Evolutionary conservation across 2,113 vertebrate species (phyloP).

Genomic region (Lycaon pictus): DNA sequence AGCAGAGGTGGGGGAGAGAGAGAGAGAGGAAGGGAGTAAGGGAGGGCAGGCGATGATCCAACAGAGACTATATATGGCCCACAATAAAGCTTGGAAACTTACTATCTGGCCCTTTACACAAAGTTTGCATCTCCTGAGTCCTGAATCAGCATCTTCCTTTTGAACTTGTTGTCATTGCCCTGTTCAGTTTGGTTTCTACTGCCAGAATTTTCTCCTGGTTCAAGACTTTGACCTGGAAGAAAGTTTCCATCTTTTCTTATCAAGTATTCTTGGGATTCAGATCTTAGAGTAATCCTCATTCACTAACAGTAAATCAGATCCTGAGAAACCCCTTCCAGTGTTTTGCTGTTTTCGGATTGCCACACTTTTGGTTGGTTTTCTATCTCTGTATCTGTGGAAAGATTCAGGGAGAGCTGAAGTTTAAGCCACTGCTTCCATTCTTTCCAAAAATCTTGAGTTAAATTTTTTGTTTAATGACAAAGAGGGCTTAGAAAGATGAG

Average conservation of each 20-base stretch:
- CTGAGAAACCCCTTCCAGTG: not conserved
- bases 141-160: not conserved
- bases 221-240: not conserved
- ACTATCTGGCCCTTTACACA: not conserved
- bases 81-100: not conserved
- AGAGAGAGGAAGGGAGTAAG: not conserved
- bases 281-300: rapidly evolving
- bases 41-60: not conserved
- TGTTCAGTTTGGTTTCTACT: not conserved
- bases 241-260: not conserved
- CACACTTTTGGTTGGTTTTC: not conserved
- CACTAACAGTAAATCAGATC: not conserved
- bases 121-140: not conserved
- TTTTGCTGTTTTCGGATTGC: not conserved
- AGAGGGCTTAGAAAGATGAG: not conserved
- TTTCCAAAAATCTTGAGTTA: not conserved
- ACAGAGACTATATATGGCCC: not conserved
- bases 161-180: not conserved
- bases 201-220: not conserved
- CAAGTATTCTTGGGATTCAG: not conserved
- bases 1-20: not conserved
- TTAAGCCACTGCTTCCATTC: not conserved
- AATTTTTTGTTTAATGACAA: not conserved
- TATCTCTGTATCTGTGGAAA: not conserved
- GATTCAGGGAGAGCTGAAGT: not conserved